Conservation (phyloP, 1,140 invertebrate species). For the Zaprionus vittiger region DNA sequence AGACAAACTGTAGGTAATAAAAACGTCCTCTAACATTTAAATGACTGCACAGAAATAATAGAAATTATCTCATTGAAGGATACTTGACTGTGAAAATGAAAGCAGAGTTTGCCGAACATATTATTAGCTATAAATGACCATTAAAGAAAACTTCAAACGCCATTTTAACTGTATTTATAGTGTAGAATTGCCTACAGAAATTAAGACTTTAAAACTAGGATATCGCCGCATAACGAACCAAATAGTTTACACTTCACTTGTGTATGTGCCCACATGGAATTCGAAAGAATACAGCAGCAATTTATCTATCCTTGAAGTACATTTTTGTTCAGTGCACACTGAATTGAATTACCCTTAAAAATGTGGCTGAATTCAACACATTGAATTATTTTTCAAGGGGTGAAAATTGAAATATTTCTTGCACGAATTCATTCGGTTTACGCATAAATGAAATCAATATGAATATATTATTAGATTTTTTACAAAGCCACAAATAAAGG, state of each 20-base stretch:
- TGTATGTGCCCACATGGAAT: neutral
- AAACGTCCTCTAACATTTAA: neutral
- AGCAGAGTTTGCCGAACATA: neutral
- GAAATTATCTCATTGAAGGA: neutral
- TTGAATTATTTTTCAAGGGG: conserved; percentile 19
- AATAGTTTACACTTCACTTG: neutral
- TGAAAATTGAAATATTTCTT: conserved; percentile 59
- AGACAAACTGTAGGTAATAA: neutral
- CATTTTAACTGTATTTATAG: neutral
- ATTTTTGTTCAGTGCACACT: conserved; percentile 14
- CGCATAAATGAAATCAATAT: conserved; percentile 52
- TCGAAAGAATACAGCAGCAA: conserved; percentile 27
- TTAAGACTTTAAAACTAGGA: neutral
- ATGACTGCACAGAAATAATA: neutral
- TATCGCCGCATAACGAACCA: neutral
- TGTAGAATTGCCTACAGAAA: neutral
- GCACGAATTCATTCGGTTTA: conserved; percentile 49
- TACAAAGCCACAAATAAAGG: neutral
- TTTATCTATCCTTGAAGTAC: conserved; percentile 20
- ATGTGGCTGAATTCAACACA: conserved; percentile 23
- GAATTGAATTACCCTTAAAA: conserved; percentile 53
- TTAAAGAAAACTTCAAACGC: neutral
- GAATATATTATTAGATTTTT: conserved; percentile 36
- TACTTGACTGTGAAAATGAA: neutral
- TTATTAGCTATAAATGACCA: neutral